phyloP scores from a whole-genome alignment of 2,888 invertebrate genomes.

The Ornithoptera priamus region DNA sequence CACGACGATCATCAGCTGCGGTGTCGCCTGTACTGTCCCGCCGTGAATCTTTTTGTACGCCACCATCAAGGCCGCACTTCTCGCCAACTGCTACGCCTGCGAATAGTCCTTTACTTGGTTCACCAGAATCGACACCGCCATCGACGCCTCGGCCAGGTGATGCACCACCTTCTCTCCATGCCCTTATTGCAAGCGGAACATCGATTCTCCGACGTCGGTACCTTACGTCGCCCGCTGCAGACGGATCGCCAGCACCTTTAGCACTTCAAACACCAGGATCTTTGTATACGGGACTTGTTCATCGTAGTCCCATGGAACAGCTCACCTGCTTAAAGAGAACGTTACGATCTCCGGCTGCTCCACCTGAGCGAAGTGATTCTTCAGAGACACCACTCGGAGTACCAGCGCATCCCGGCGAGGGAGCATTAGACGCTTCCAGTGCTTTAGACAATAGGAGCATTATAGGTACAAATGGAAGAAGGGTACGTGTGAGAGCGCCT shows the following conservation, averaged over 20 bases:
- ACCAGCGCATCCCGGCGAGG: constrained; percentile 81
- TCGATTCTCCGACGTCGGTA: constrained; percentile 72
- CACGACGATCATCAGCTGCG: constrained; percentile 76
- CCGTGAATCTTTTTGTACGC: constrained; percentile 88
- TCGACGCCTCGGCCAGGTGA: constrained; percentile 84
- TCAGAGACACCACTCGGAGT: constrained; percentile 74
- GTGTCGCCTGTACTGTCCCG: constrained; percentile 83
- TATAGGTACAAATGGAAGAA: constrained; percentile 50
- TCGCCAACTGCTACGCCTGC: constrained; percentile 93
- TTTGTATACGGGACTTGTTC: constrained; percentile 82
- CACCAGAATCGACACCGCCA: constrained; percentile 78
- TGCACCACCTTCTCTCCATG: constrained; percentile 73
- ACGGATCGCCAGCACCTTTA: constrained; percentile 82
- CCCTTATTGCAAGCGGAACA: constrained; percentile 75
- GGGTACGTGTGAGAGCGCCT: constrained; percentile 66
- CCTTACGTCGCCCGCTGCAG: constrained; percentile 79
- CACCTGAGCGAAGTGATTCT: constrained; percentile 50
- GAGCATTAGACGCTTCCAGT: constrained; percentile 68
- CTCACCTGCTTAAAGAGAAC: constrained; percentile 84
- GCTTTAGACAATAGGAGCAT: constrained; percentile 29
- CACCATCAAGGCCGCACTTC: constrained; percentile 84
- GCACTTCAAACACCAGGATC: constrained; percentile 81
- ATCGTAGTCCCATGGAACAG: constrained; percentile 89
- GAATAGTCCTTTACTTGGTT: constrained; percentile 87
- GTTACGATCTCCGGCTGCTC: constrained; percentile 65